Evolutionary conservation across 1,140 invertebrate genomes (phyloP), one percentile per base, ranked within the genome.

Genomic region (Parasteatoda tepidariorum): DNA sequence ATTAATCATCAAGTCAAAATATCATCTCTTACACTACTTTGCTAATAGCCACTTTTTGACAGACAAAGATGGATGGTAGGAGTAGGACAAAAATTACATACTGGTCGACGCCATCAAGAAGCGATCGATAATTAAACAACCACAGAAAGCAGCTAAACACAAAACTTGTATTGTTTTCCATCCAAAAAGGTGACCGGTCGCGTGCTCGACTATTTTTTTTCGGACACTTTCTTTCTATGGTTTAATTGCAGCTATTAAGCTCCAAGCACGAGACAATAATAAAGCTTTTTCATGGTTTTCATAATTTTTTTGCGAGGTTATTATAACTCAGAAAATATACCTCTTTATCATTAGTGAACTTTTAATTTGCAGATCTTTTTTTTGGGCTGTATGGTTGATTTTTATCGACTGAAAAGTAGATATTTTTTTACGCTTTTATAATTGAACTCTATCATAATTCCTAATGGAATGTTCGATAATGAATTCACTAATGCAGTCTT

Each of bases 91-190:
- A 48, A 48, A 48, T 48, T 48, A 48, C 4, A 13, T 48, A 18
- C 38, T 18, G 18, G 18, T 48, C 59, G 30, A 15, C 64, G 18
- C 28, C 70, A 73, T 73, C 70, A 24, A 57, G 30, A 73, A 11
- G 31, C 41, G 70, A 73, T 73, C 70, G 31, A 73, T 73, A 73
- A 73, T 73, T 73, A 73, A 73, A 57, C 31, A 73, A 55, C 48
- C 70, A 57, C 31, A 41, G 68, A 73, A 55, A 73, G 48, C 68
- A 11, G 54, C 48, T 55, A 55, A 48, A 55, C 55, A 59, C 48
- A 6, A 66, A 68, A 68, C 5, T 41, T 41, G 38, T 48, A 2
- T 48, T 48, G 1, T 4, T 48, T 48, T 48, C 4, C 4, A 13
- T 48, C 38, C 38, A 48, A 18, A 48, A 48, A 48, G 18, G 38